phyloP scores from a whole-genome alignment of 2,888 invertebrate genomes.

The Morpho helenor region DNA sequence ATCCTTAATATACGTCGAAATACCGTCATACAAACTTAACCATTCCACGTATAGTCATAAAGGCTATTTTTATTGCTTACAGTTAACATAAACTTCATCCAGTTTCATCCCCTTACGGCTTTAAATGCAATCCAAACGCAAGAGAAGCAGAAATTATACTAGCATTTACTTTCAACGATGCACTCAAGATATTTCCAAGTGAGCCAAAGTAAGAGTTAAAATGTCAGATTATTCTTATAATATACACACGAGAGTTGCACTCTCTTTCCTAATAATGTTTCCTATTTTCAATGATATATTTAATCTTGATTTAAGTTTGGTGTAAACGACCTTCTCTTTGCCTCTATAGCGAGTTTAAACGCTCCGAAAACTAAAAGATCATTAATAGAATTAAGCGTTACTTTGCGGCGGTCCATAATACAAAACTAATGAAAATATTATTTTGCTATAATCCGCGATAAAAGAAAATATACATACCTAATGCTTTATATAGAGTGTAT shows the following conservation, averaged over 20 bases:
- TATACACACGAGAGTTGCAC: conserved; percentile 48
- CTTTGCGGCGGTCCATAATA: too few relatives aligned
- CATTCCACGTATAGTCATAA: conserved; percentile 76
- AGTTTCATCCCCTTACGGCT: conserved; percentile 67
- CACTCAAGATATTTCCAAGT: conserved; percentile 68
- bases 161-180: conserved; percentile 76
- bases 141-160: conserved; percentile 68
- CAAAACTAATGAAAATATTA: too few relatives aligned
- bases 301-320: too few relatives aligned
- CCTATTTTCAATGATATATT: too few relatives aligned
- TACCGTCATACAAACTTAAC: conserved; percentile 56
- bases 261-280: conserved; percentile 67
- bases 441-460: too few relatives aligned
- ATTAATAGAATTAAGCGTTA: too few relatives aligned
- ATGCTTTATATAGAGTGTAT: too few relatives aligned
- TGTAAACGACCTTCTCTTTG: too few relatives aligned
- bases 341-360: too few relatives aligned
- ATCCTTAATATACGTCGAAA: conserved; percentile 42
- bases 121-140: conserved; percentile 74
- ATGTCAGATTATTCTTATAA: conserved; percentile 61
- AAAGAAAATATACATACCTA: too few relatives aligned
- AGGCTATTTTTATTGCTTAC: conserved; percentile 74
- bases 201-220: conserved; percentile 51
- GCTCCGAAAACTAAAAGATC: too few relatives aligned
- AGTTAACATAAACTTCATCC: conserved; percentile 74